phyloP scores from a whole-genome alignment of 2,797 vertebrate genomes.

The Stomatorhinus walkeri region DNA sequence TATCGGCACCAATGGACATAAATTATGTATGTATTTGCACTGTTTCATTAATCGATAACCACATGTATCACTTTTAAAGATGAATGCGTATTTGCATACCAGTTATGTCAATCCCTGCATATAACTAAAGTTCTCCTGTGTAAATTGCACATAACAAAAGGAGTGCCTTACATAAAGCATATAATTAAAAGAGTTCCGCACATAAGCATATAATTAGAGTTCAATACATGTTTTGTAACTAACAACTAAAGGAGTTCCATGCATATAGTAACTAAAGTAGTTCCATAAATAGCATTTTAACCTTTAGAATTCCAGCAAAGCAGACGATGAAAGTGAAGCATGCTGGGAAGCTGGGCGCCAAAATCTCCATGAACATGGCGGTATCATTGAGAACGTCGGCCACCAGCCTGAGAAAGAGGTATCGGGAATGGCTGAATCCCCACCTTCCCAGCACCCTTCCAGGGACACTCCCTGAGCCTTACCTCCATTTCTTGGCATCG shows the following conservation, averaged over 20 bases:
- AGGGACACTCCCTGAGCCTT: not conserved
- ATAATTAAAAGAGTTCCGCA: not conserved
- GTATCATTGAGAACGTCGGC: constrained; percentile 80
- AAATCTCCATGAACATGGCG: constrained; percentile 82
- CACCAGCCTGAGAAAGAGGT: constrained; percentile 62
- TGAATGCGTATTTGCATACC: not conserved
- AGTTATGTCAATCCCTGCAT: not conserved
- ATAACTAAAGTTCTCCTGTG: not conserved
- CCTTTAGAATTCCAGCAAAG: constrained; percentile 77
- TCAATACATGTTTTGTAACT: not conserved
- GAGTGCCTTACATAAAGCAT: not conserved
- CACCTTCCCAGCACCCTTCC: not conserved
- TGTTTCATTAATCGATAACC: not conserved
- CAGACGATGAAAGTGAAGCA: constrained; percentile 74
- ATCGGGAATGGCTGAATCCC: not conserved
- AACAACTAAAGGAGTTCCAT: not conserved
- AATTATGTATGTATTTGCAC: not conserved
- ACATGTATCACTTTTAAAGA: not conserved
- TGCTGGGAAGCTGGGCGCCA: constrained; percentile 68
- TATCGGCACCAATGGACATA: not conserved
- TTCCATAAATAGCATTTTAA: constrained; percentile 37
- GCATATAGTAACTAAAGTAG: not conserved
- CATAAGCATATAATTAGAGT: not conserved
- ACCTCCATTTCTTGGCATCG: constrained; percentile 90
- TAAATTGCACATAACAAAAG: not conserved